Conservation (phyloP, 2,113 vertebrate species). For the Bufo gargarizans region DNA sequence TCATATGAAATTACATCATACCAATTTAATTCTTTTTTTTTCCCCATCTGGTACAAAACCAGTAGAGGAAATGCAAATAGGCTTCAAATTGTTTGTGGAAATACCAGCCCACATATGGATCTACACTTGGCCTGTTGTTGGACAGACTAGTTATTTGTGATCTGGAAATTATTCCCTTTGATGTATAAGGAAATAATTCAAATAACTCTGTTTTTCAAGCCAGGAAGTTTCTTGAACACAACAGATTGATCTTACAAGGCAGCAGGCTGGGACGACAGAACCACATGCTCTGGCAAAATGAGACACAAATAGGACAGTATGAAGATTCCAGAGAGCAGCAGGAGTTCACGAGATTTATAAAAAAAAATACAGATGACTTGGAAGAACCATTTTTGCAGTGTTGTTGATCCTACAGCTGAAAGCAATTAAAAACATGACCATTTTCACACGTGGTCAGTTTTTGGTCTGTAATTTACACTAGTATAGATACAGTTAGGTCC, state of each 20-base stretch:
- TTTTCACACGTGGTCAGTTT: too few relatives aligned
- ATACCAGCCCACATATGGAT: not conserved
- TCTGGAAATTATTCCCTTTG: conserved; percentile 15
- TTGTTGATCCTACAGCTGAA: not conserved
- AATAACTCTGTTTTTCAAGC: conserved; percentile 18
- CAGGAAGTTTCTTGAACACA: conserved; percentile 12
- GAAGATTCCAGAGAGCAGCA: conserved; percentile 39
- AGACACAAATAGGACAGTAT: conserved; percentile 21
- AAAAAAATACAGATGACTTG: not conserved
- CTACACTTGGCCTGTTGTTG: not conserved
- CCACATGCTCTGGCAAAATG: conserved; percentile 16
- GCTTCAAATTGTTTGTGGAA: not conserved
- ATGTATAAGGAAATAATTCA: conserved; percentile 39
- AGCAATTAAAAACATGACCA: not conserved
- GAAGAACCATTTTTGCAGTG: not conserved
- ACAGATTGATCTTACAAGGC: conserved; percentile 16
- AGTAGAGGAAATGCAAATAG: not conserved
- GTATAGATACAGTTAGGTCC: too few relatives aligned
- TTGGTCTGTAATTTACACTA: too few relatives aligned
- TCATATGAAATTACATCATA: not conserved
- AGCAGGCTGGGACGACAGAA: conserved; percentile 15
- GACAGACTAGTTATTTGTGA: conserved; percentile 22
- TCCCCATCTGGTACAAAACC: not conserved
- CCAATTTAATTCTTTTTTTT: not conserved
- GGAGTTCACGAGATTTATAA: not conserved